Evolutionary conservation across 2,888 invertebrate species (phyloP), one percentile per base, ranked within the genome.

Genomic region (Pristionchus maxplancki): DNA sequence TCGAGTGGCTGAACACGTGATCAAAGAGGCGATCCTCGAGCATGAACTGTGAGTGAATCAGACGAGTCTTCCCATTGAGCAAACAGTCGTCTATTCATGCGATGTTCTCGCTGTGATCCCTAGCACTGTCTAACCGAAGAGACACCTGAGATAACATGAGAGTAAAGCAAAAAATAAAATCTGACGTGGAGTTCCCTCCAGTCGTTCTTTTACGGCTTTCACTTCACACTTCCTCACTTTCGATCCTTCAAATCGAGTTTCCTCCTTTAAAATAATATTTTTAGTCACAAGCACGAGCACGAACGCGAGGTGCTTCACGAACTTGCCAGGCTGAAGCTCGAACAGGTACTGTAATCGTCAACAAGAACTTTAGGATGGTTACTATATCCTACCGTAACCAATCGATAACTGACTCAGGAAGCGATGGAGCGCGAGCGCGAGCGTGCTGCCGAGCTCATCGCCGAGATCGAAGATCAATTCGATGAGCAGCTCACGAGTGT

Each of bases 401-500:
- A 44, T 48, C 48, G 1, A 48, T 78, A 44, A 11, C 48, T n/a
- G 40, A 11, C 78, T 48, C 48, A 83, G 53, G 82, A 50, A 83
- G 53, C 34, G 53, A 53, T 58, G 53, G 82, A 83, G 34, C 28
- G 82, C 17, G 85, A 87, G 50, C 86, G 58, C 15, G 86, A 67
- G 50, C 50, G 58, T 15, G 86, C 86, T 4, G 86, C 67, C n/a
- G 86, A 87, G 71, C 37, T 87, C 5, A 87, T 87, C 15, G 37
- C 50, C 31, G 86, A 87, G n/a, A 28, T 87, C 48, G 86, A 87
- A 34, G 86, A 87, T 58, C 34, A 48, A 31, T 87, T 87, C 86
- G 86, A 87, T 13, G 86, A 87, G 86, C 31, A 31, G 24, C 24
- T 48, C 28, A n/a, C 37, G 0, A 64, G 9, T 50, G 53, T 31